These are phyloP conservation scores for Apamea sordens DNA, from an alignment of 2,888 invertebrate genomes.

Conservation along the genomic window DNA sequence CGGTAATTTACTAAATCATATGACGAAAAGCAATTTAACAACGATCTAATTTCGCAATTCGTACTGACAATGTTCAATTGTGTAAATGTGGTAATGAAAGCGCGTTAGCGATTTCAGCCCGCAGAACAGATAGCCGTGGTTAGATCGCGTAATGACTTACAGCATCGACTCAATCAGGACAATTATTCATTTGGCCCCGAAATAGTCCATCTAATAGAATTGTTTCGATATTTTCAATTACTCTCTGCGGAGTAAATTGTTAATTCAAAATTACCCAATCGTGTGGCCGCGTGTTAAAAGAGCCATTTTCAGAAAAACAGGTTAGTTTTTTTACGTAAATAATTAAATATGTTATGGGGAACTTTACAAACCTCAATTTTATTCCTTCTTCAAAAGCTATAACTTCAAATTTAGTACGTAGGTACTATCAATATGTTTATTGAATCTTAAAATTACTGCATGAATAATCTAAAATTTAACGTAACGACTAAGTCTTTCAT, in stretches of 20 bases:
- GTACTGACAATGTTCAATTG: slow-evolving; percentile 85
- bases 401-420: neutral
- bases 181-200: slow-evolving; percentile 57
- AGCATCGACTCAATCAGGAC: slow-evolving; percentile 65
- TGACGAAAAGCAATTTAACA: slow-evolving; percentile 87
- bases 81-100: slow-evolving; percentile 85
- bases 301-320: neutral
- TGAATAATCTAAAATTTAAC: neutral
- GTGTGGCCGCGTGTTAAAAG: neutral
- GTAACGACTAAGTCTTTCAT: neutral
- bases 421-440: neutral
- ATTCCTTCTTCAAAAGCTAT: neutral
- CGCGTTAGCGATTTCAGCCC: slow-evolving; percentile 74
- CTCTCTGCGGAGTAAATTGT: slow-evolving; percentile 34
- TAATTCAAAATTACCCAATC: slow-evolving; percentile 24
- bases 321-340: neutral
- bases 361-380: neutral
- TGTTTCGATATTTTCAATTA: slow-evolving; percentile 59
- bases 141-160: slow-evolving; percentile 70
- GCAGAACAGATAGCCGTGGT: slow-evolving; percentile 69
- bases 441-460: neutral
- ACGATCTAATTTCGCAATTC: slow-evolving; percentile 85
- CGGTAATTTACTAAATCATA: slow-evolving; percentile 79
- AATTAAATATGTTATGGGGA: neutral
- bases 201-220: slow-evolving; percentile 46